Conservation (phyloP, 2,113 vertebrate genomes). For the Strix aluco region DNA sequence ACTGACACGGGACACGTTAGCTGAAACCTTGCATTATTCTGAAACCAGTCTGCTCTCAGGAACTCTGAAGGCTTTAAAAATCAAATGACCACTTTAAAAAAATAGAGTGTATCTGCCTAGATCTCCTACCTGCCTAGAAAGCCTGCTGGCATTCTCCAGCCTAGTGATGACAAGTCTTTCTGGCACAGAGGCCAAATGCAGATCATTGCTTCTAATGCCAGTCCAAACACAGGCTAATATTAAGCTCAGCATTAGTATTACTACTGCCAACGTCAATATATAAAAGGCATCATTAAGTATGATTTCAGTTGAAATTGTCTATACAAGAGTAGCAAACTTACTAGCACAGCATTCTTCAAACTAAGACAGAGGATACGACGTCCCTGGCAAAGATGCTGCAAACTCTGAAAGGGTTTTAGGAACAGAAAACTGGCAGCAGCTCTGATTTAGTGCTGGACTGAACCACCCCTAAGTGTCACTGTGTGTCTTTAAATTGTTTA, state of each 20-base stretch:
- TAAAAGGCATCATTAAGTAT: not conserved
- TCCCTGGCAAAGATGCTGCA: not conserved
- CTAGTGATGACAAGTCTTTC: not conserved
- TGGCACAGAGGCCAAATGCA: not conserved
- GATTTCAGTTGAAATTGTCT: not conserved
- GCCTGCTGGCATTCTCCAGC: not conserved
- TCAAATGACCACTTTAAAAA: not conserved
- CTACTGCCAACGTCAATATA: not conserved
- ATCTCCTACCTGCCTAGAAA: not conserved
- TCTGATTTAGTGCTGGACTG: not conserved
- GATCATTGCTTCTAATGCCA: not conserved
- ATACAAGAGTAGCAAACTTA: not conserved
- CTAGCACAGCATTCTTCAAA: not conserved
- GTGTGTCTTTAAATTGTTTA: not conserved
- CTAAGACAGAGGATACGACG: fast-evolving
- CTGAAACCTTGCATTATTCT: not conserved
- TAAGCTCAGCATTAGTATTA: not conserved
- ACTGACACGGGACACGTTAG: too few species aligned
- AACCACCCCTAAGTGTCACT: not conserved
- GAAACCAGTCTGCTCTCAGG: not conserved
- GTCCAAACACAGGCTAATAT: not conserved
- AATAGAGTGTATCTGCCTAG: not conserved
- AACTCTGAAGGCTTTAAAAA: not conserved
- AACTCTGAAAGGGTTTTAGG: not conserved
- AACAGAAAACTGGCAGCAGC: not conserved